Evolutionary conservation across 1,140 invertebrate species (phyloP), one percentile per base, ranked within the genome.

Genomic region (Drosophila tropicalis): DNA sequence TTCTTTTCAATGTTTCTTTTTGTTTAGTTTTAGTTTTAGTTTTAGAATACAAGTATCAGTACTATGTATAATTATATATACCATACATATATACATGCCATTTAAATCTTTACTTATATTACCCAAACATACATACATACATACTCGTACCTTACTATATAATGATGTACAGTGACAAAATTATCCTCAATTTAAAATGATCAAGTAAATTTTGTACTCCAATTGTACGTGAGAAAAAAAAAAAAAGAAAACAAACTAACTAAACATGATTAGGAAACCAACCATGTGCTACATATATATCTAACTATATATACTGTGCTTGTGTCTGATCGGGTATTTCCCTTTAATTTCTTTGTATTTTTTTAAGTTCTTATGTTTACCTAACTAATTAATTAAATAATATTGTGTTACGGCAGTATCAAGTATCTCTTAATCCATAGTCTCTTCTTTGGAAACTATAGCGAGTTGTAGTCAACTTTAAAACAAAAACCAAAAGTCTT

Each of bases 41-140:
- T 72, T 62, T 76, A 77, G 76, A 82, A 58, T 78, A 77, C 75
- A 86, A 87, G 68, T 87, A 83, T 87, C 75, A 89, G 73, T 77
- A 82, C 77, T 79, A 79, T 25, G 22, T 25, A 25, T 86, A 70
- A 60, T 65, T 62, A 72, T 29, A 70, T 76, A 79, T 57, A 56
- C 17, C 19, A 57, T 61, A 39, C 19, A 57, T 56, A 71, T 75
- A 71, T 75, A 71, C 63, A 74, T 67, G 58, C 58, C 64, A 72
- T 74, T 44, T 57, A 76, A 29, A 1, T 5, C 29, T 79, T 62
- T 65, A 75, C 62, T 85, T 76, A 6, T 79, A 86, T 79, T 82
- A 69, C 82, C 79, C 61, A 65, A 76, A 70, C 74, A 72, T 85
- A 76, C 71, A 69, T 55, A 70, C 74, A 72, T 85, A 76, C 71